Evolutionary conservation across 1,140 invertebrate species (phyloP).

Genomic region (Paraescarpia echinospica): DNA sequence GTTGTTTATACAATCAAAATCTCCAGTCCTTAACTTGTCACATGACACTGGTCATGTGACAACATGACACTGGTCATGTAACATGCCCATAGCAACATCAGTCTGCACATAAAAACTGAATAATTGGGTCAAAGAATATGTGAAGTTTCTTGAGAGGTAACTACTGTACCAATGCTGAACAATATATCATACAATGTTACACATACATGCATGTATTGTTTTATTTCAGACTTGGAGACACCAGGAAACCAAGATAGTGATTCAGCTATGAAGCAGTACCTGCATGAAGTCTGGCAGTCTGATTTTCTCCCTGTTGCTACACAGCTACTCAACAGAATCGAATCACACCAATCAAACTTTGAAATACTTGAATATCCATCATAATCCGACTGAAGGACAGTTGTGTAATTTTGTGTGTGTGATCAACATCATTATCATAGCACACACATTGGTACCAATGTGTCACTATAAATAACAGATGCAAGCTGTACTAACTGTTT

Average conservation of each 20-base stretch:
- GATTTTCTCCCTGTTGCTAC: slow-evolving; percentile 55
- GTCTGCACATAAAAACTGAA: no score
- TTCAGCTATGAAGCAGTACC: slow-evolving; percentile 45
- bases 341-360: slow-evolving; percentile 49
- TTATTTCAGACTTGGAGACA: slow-evolving; percentile 44
- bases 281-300: slow-evolving; percentile 49
- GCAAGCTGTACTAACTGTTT: not conserved
- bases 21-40: not conserved
- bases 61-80: no score
- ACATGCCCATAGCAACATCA: no score
- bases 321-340: slow-evolving; percentile 50
- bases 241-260: slow-evolving; percentile 36
- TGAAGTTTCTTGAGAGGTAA: no score
- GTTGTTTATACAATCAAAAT: no score
- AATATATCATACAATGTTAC: not conserved
- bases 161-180: no score
- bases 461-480: not conserved
- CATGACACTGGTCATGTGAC: not conserved
- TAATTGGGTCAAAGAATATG: no score
- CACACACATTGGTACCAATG: not conserved
- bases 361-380: slow-evolving; percentile 47
- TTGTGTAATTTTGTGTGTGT: no score
- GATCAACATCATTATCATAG: no score
- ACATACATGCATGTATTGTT: not conserved
- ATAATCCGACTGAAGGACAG: not conserved